Evolutionary conservation across 2,113 vertebrate species (phyloP), one percentile per base, ranked within the genome.

Genomic region (Cacatua alba): DNA sequence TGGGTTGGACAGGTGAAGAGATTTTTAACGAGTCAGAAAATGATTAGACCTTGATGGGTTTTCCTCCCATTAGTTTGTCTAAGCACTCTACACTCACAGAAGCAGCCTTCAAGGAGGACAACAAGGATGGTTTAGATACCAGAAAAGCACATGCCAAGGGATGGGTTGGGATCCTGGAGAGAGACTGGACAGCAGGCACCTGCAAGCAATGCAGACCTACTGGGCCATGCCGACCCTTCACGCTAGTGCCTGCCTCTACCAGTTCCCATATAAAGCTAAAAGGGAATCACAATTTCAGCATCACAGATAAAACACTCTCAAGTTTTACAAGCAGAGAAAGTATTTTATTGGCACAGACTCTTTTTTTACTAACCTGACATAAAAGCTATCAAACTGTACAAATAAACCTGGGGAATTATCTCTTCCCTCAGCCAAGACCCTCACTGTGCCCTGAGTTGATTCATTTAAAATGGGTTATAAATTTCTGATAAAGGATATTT

Each of bases 391-490:
- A 91, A 91, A 93, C 84, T 48, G 43, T n/a, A 78, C 78, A 94
- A 97, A 97, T 87, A 96, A 96, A 93, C 90, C 83, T 20, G 37
- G 87, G 92, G 87, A 96, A 89, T 76, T 49, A 93, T 79, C 92
- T 96, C 82, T 75, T 87, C 69, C 70, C 62, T 90, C 87, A 76
- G 67, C 74, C 74, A 71, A 70, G 82, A 85, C 52, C 63, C 87
- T 81, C 8, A 18, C 80, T 62, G 83, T n/a, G 64, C 81, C 63
- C 57, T 39, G 77, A 79, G 89, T 11, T 39, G 82, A 76, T 94
- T 93, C 78, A 55, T 85, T 84, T 96, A 43, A 91, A 91, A 87
- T 64, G 82, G 85, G 87, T 85, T 95, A 94, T 95, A 87, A 94
- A 90, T 94, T 97, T 60, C 92, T 93, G 87, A 87, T 93, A 87